Evolutionary conservation across 64 coral and sea anemone genomes (phyloP), one percentile per base, ranked within the genome.

Genomic region (Porites australiensis): DNA sequence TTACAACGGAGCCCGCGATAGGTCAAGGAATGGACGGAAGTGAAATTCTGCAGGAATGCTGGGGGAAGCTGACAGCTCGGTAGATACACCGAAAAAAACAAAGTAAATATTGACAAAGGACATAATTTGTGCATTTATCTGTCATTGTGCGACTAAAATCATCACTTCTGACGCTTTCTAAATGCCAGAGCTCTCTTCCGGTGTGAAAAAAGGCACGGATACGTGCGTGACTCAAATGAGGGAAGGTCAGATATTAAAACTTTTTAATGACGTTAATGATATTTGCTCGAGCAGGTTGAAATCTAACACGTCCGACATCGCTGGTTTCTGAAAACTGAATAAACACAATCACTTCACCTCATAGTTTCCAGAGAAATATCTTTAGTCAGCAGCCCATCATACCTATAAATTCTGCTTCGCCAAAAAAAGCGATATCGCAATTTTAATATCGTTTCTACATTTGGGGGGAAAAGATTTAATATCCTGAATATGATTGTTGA

Each of bases 1-100:
- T 84, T 84, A 84, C 61, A 16, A 22, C 10, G 6, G 81, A 13
- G 79, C 81, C 81, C 63, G 81, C 81, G 63, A 84, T 69, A 50
- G 12, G 22, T 45, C 55, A 59, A 13, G 2, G 8, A 62, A 11
- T 20, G 8, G 21, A 19, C 45, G 49, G 73, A 13, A 44, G 66
- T 57, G 54, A 37, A 37, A 37, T 59, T 64, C 18, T 64, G 4
- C 62, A 16, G 8, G 4, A 64, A 16, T 16, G 18, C 4, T 64
- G 2, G 53, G 53, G 10, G 10, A 55, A 57, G 54, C 1, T 1
- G 12, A 9, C 54, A 57, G 12, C 54, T 9, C 54, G 12, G 54
- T 9, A n/a, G n/a, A n/a, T 57, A 57, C 66, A 70, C 13, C 18
- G 5, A 59, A 5, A 37, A 37, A 37, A 37, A 37, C 27, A 37